Evolutionary conservation across 2,113 vertebrate genomes (phyloP), one percentile per base, ranked within the genome.

Genomic region (Anhinga rufa): DNA sequence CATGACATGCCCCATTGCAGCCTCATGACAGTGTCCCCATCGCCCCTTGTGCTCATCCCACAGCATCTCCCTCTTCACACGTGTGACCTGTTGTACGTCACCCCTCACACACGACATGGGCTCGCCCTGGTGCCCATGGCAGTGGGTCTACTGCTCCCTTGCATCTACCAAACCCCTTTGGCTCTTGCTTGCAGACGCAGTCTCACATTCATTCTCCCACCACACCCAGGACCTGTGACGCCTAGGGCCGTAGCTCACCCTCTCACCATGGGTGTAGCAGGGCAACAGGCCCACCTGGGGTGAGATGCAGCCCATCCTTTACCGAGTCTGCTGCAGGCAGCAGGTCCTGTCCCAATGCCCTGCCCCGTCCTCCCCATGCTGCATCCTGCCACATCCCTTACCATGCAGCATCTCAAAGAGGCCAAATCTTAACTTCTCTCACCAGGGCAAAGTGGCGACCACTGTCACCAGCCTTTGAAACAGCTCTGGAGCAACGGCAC

Each of bases 231-330:
- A 32, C 55, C 74, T 13, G 54, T 1, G 4, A 4, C 1, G 3
- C 49, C 57, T 12, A 3, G 9, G 44, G 44, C 29, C 1, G 1
- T 7, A 9, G 18, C 72, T 54, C 38, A 24, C 55, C 54, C 60
- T 52, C 76, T 38, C 7, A 1, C 28, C 4, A 6, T 4, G 14
- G 57, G 32, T 4, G 3, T 6, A 7, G 64, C 38, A 29, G 22
- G 31, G 62, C 38, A 48, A 25, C 0, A 2, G 17, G 14, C 1
- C 16, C n/a, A 9, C 34, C 1, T 1, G 3, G 14, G 34, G 34
- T 14, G 34, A 54, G 69, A 58, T 26, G 4, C 0, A 3, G 40
- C 21, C 52, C 7, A 1, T 12, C 48, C 78, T 14, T 8, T 14
- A 19, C 29, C 3, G 3, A 22, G 1, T 12, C 52, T 38, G 65